phyloP scores from a whole-genome alignment of 2,113 vertebrate species.

The Xenopus laevis region DNA sequence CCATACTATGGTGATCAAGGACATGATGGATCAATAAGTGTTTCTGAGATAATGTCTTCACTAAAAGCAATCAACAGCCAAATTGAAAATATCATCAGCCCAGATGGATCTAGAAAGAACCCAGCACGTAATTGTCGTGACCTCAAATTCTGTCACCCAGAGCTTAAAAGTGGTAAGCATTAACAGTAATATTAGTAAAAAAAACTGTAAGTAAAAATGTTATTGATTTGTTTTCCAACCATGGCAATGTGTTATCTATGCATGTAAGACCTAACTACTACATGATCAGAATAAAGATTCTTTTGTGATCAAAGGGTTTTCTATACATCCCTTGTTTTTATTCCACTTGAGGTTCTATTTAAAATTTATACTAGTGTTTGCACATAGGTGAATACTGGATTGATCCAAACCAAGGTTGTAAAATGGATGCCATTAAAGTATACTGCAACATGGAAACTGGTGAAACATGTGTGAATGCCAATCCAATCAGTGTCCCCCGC shows the following conservation, averaged over 20 bases:
- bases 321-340: too few species aligned
- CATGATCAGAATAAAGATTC: too few species aligned
- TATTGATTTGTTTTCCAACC: too few species aligned
- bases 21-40: constrained; percentile 57
- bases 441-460: constrained; percentile 80
- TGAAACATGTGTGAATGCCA: constrained; percentile 69
- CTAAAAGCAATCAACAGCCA: constrained; percentile 72
- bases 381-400: constrained; percentile 73
- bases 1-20: constrained; percentile 64
- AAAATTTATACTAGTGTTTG: neutral
- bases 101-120: constrained; percentile 73
- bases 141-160: constrained; percentile 74
- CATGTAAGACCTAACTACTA: too few species aligned
- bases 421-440: constrained; percentile 75
- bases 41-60: constrained; percentile 65
- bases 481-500: constrained; percentile 56
- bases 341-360: too few species aligned
- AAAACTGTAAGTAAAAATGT: too few species aligned
- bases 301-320: too few species aligned
- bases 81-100: constrained; percentile 71
- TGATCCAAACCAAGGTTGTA: constrained; percentile 78
- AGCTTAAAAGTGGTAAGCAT: constrained; percentile 68
- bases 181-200: too few species aligned
- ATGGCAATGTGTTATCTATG: too few species aligned
- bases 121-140: constrained; percentile 77